Conservation (phyloP, 1,140 invertebrate species). For the Tetranychus urticae region DNA sequence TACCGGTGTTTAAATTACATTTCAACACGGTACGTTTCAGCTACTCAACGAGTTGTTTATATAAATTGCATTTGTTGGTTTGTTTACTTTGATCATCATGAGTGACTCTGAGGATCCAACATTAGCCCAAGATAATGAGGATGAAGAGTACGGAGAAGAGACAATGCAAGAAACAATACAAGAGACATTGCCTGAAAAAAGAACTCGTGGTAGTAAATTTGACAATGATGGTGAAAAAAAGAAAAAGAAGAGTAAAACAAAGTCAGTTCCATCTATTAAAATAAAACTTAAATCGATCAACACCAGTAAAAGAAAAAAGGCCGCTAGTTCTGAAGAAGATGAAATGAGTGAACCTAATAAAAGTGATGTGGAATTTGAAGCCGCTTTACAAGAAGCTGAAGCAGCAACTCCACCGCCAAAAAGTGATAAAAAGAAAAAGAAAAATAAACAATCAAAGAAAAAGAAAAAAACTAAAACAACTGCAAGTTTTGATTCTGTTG, state of each 20-base stretch:
- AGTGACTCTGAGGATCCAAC: no score
- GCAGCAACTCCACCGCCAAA: conserved; percentile 23
- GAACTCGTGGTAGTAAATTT: conserved; percentile 12
- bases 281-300: conserved; percentile 43
- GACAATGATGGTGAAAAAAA: conserved; percentile 21
- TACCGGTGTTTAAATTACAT: no score
- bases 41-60: no score
- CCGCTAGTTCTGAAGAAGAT: conserved; percentile 33
- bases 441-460: conserved; percentile 63
- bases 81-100: no score
- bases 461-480: conserved; percentile 72
- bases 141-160: no score
- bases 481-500: conserved; percentile 38
- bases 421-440: conserved; percentile 32
- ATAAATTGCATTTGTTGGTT: no score
- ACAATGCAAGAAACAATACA: no score
- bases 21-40: conserved; percentile 20
- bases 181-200: conserved; percentile 15
- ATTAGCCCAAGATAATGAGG: no score
- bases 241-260: conserved; percentile 16
- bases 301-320: neutral
- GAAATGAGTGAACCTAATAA: conserved; percentile 38
- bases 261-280: conserved; percentile 63
- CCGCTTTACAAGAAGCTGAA: conserved; percentile 61
- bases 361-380: conserved; percentile 80